Conservation (phyloP, 1,140 invertebrate genomes). For the Melitaea cinxia region DNA sequence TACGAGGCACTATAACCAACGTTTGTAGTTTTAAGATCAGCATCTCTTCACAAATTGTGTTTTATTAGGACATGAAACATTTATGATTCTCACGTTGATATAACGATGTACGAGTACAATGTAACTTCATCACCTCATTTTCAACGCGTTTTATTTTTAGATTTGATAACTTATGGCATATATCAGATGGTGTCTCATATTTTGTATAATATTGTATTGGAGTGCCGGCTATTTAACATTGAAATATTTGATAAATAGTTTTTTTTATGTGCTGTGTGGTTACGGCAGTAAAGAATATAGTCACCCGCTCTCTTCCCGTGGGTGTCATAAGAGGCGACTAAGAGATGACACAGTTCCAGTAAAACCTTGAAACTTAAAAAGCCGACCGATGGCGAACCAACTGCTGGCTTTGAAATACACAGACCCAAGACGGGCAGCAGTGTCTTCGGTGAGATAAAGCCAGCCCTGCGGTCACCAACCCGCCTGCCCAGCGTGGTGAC, state of each 20-base stretch:
- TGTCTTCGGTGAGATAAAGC: no score
- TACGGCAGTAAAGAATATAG: no score
- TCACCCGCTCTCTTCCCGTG: no score
- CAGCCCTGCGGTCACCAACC: no score
- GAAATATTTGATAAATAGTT: not conserved
- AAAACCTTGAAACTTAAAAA: no score
- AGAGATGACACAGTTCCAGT: no score
- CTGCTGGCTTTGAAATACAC: no score
- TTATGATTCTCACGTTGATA: conserved; percentile 52
- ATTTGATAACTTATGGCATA: conserved; percentile 14
- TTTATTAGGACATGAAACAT: conserved; percentile 69
- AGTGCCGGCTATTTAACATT: not conserved
- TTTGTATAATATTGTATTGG: conserved; percentile 9
- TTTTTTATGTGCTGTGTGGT: not conserved
- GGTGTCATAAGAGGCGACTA: no score
- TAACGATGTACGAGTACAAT: conserved; percentile 37
- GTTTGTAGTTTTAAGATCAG: conserved; percentile 69
- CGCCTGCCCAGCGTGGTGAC: no score
- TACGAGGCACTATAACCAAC: conserved; percentile 63
- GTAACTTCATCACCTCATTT: conserved; percentile 21
- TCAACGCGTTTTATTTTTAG: conserved; percentile 16
- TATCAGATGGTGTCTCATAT: conserved; percentile 4
- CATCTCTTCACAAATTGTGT: conserved; percentile 68
- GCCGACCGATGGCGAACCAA: no score
- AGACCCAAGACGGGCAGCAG: no score